Evolutionary conservation across 2,797 vertebrate species (phyloP).

Genomic region (Hylomyscus alleni): DNA sequence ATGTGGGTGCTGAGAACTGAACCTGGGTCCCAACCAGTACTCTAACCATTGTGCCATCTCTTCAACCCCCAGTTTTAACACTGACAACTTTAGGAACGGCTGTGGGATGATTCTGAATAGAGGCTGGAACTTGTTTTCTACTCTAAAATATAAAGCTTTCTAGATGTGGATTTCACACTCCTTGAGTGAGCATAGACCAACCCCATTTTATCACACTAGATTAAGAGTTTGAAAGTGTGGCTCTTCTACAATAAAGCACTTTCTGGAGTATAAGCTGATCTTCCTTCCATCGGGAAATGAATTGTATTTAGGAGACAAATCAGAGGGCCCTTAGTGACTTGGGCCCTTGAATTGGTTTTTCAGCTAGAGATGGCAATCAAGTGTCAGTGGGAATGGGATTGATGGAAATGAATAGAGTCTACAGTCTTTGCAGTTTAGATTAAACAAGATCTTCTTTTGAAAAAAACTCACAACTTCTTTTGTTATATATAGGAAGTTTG

Average conservation of each 20-base stretch:
- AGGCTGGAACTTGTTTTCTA: not conserved
- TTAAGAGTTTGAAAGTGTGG: not conserved
- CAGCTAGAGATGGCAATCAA: not conserved
- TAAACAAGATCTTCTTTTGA: slow-evolving; percentile 14
- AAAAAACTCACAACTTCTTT: slow-evolving; percentile 68
- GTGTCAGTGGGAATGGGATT: not conserved
- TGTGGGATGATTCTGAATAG: not conserved
- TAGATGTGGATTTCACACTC: not conserved
- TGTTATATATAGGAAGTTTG: slow-evolving; percentile 96
- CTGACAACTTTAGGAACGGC: not conserved
- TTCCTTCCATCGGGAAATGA: not conserved
- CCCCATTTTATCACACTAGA: not conserved
- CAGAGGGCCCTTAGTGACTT: not conserved
- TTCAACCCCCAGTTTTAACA: not conserved
- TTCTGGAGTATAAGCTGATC: not conserved
- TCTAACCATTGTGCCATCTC: not conserved
- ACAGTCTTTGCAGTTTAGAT: slow-evolving; percentile 40
- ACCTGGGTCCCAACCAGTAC: not conserved
- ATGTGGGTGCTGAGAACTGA: not conserved
- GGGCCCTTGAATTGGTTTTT: not conserved
- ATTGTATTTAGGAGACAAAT: not conserved
- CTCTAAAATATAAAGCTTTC: not conserved
- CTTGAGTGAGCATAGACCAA: not conserved
- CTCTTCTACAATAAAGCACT: not conserved
- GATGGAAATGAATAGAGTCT: not conserved